Percentiles rank a stretch among this genome's conserved stretches.
Evolutionary conservation across 2,888 invertebrate genomes (phyloP).

Genomic region (Eumerus sabulonum): DNA sequence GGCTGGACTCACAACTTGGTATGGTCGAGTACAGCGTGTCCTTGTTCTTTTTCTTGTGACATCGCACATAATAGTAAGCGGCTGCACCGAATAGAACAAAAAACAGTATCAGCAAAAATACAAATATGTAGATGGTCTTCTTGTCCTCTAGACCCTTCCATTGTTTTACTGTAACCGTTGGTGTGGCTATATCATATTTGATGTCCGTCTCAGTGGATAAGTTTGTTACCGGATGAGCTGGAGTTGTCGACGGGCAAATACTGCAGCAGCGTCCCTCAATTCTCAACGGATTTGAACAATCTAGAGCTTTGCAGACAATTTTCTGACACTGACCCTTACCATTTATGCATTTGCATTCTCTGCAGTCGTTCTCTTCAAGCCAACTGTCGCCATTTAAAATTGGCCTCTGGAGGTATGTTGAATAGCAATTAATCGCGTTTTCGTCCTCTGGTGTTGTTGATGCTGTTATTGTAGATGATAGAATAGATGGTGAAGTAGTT

Average conservation of each 20-base stretch:
- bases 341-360: constrained; percentile 71
- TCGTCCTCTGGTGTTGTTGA: constrained; percentile 48
- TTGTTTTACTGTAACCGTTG: constrained; percentile 17
- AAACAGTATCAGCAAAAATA: no score
- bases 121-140: no score
- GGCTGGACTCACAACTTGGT: constrained; percentile 74
- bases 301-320: constrained; percentile 69
- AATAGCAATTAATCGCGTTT: constrained; percentile 64
- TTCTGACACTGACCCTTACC: constrained; percentile 71
- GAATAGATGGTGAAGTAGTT: constrained; percentile 7
- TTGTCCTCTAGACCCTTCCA: no score
- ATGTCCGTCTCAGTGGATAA: constrained; percentile 4
- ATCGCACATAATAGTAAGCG: not conserved
- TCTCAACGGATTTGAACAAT: constrained; percentile 72
- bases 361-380: constrained; percentile 72
- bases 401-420: constrained; percentile 64
- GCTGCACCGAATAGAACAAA: no score
- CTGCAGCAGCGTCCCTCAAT: constrained; percentile 74
- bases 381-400: constrained; percentile 72
- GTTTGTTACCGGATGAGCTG: not conserved
- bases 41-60: constrained; percentile 60
- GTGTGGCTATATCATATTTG: constrained; percentile 9
- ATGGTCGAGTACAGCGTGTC: constrained; percentile 72
- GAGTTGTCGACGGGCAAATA: constrained; percentile 70
- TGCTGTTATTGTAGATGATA: no score